phyloP scores from a whole-genome alignment of 2,888 invertebrate species.

The Brachylomia viminalis region DNA sequence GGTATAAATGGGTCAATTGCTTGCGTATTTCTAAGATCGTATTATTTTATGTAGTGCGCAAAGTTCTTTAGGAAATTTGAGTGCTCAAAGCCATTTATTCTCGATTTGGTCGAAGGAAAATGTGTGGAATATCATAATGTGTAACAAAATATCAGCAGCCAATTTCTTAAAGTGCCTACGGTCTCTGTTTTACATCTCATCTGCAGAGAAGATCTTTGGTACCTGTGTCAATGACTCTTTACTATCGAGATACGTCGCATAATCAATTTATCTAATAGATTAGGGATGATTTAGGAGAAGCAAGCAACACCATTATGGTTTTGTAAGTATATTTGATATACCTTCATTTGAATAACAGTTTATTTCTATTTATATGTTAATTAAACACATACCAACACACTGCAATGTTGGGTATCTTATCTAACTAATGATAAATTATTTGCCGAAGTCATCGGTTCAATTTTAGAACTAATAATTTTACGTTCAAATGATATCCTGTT shows the following conservation, averaged over 20 bases:
- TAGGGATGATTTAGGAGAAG: neutral
- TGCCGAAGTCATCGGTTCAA: too few relatives aligned
- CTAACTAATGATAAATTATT: too few relatives aligned
- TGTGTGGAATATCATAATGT: conserved; percentile 43
- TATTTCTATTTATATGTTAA: neutral
- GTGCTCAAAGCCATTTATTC: conserved; percentile 49
- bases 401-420: too few relatives aligned
- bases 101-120: conserved; percentile 35
- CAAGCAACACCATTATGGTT: neutral
- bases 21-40: conserved; percentile 54
- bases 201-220: conserved; percentile 27
- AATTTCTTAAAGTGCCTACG: conserved; percentile 56
- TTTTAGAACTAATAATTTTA: too few relatives aligned
- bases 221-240: conserved; percentile 17
- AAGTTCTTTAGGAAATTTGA: conserved; percentile 60
- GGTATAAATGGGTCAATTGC: conserved; percentile 60
- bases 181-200: conserved; percentile 51
- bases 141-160: conserved; percentile 49
- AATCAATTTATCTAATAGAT: neutral
- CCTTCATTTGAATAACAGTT: neutral
- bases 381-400: neutral
- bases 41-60: conserved; percentile 58
- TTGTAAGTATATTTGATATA: neutral
- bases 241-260: neutral
- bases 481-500: too few relatives aligned